Evolutionary conservation across 2,888 invertebrate genomes (phyloP), one percentile per base, ranked within the genome.

Genomic region (Amphimallon solstitiale): DNA sequence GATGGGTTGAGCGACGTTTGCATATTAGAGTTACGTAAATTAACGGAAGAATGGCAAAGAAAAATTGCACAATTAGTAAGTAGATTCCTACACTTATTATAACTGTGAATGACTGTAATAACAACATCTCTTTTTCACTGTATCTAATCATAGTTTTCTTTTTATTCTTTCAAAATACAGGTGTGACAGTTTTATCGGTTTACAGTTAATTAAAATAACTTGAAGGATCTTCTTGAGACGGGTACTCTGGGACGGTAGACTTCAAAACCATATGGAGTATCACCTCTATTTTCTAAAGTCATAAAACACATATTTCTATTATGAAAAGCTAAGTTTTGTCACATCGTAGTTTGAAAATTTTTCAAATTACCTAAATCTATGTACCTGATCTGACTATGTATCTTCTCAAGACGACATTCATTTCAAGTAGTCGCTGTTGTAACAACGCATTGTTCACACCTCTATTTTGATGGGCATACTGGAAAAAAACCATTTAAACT

Each of bases 361-460:
- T 40, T 52, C 51, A 35, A 66, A 49, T 64, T 64, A 64, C 64
- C 64, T 64, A 64, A 62, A 49, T 56, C 59, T 65, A 66, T 60
- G 51, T 69, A 74, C 72, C 71, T 69, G 70, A 66, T 70, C 69
- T 68, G 45, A 67, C 61, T 35, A 73, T 64, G 61, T 74, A 71
- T 54, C 69, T 66, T 64, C 73, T 59, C 34, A 73, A 60, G 35
- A 71, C 71, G 10, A 68, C 59, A 56, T 71, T 71, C 66, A 69
- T 66, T 52, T 71, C 71, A 2, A 71, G 34, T 10, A 71, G 34
- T 35, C 70, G 54, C 38, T 71, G 72, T 51, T 69, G 71, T 5
- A 73, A 9, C 9, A 72, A 43, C 6, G 56, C 65, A 21, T 71
- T 65, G 51, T 69, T 69, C 15, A 65, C 49, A 10, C 63, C 52